Evolutionary conservation across 2,888 invertebrate genomes (phyloP), one percentile per base, ranked within the genome.

Genomic region (Trachelus iudaicus): DNA sequence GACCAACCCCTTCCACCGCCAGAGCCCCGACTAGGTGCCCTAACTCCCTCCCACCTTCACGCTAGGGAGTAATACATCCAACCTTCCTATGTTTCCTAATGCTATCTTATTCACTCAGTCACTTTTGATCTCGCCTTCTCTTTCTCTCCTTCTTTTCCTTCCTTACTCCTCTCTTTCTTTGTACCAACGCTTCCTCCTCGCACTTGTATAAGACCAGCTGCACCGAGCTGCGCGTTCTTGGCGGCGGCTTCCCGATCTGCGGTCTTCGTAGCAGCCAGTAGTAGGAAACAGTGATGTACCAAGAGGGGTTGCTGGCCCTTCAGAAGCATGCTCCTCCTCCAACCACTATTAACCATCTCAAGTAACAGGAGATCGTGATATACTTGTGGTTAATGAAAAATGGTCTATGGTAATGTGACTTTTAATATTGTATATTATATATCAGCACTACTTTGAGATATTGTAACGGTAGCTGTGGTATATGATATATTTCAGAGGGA

Each of bases 1-100:
- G 69, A 69, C 69, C 77, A 37, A 87, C 84, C 83, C 83, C 73
- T 74, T 77, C 71, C 69, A 11, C 13, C 56, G n/a, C 9, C 23
- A 12, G 1, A n/a, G 30, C 56, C 4, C 56, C 31, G 56, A 56
- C 34, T 79, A 23, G 73, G 33, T 15, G 56, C 23, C 9, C 56
- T 23, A 23, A 23, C 40, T 40, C 37, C 34, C 34, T 12, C 35
- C 56, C 23, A 9, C 23, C 23, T 56, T 56, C 56, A 56, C 56
- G 56, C 56, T 9, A 23, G 56, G 23, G 56, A 56, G 56, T 56
- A 56, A 56, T 56, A 9, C 56, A 23, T 56, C 56, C 56, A 56
- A 23, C 23, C 56, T 56, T 56, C 23, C 56, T 56, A 56, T 56
- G 56, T 56, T 23, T 56, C 56, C 56, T 56, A 56, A 56, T 37